These are phyloP conservation scores for Drosophila murphyi DNA, from an alignment of 1,140 invertebrate genomes.

Conservation along the genomic window DNA sequence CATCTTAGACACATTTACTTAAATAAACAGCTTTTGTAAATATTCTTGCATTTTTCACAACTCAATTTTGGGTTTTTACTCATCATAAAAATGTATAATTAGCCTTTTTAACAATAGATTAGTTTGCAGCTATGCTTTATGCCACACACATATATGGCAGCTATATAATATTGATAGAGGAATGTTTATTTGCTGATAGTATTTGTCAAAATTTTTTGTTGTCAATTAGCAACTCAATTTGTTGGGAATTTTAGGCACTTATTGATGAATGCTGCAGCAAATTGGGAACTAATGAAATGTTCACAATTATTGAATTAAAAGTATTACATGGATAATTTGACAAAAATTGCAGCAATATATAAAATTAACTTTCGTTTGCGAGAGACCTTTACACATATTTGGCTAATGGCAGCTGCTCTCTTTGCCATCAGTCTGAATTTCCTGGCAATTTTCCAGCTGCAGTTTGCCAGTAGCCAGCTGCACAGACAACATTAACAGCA, in stretches of 20 bases:
- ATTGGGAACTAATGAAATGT: background rate
- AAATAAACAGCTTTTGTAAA: background rate
- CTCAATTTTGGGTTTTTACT: background rate
- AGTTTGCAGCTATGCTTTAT: too few relatives aligned
- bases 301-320: conserved; percentile 3
- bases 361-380: conserved; percentile 14
- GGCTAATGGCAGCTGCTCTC: conserved; percentile 21
- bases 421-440: conserved; percentile 39
- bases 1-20: too few relatives aligned
- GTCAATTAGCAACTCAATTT: conserved; percentile 1
- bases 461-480: conserved; percentile 39
- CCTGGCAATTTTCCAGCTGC: conserved; percentile 55
- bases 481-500: conserved; percentile 8
- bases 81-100: background rate
- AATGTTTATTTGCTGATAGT: background rate
- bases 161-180: too few relatives aligned
- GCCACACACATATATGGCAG: too few relatives aligned
- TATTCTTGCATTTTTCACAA: background rate
- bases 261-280: background rate
- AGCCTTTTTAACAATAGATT: background rate
- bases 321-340: background rate
- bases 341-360: background rate
- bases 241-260: background rate
- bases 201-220: background rate
- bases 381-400: conserved; percentile 12